Evolutionary conservation across 2,888 invertebrate genomes (phyloP).

Genomic region (Elysia crispata): DNA sequence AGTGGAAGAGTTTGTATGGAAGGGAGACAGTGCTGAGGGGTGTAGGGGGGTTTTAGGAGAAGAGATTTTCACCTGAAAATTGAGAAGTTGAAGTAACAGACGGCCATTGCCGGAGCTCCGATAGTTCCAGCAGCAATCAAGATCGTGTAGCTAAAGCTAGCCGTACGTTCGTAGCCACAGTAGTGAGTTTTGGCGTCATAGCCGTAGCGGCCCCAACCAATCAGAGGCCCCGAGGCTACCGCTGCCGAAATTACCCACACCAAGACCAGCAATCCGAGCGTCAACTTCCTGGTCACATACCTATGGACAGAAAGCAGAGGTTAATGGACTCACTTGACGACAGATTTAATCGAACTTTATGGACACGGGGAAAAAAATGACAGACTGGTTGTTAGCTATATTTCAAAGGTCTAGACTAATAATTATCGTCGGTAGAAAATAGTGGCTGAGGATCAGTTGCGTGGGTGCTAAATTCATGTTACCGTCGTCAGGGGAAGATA

Average conservation of each 20-base stretch:
- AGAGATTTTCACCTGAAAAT: not conserved
- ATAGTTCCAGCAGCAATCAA: slow-evolving; percentile 18
- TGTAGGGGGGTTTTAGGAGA: too few relatives aligned
- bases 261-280: not conserved
- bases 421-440: too few relatives aligned
- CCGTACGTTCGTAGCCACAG: slow-evolving; percentile 14
- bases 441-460: too few relatives aligned
- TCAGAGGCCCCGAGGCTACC: slow-evolving; percentile 15
- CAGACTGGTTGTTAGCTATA: too few relatives aligned
- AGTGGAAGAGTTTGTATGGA: too few relatives aligned
- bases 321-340: too few relatives aligned
- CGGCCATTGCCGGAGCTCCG: slow-evolving; percentile 14
- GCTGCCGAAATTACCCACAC: slow-evolving; percentile 19
- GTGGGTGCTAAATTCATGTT: too few relatives aligned
- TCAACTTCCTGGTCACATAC: slow-evolving; percentile 26
- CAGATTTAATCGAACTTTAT: too few relatives aligned
- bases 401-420: too few relatives aligned
- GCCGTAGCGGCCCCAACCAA: slow-evolving; percentile 6
- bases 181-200: slow-evolving; percentile 29
- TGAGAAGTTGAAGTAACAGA: slow-evolving; percentile 26
- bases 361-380: too few relatives aligned
- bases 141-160: not conserved
- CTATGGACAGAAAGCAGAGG: not conserved
- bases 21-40: too few relatives aligned
- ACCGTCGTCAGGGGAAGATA: too few relatives aligned